Base-by-base conservation (phyloP, 2,113 vertebrate genomes). In the Cryptomyrus ogoouensis region DNA sequence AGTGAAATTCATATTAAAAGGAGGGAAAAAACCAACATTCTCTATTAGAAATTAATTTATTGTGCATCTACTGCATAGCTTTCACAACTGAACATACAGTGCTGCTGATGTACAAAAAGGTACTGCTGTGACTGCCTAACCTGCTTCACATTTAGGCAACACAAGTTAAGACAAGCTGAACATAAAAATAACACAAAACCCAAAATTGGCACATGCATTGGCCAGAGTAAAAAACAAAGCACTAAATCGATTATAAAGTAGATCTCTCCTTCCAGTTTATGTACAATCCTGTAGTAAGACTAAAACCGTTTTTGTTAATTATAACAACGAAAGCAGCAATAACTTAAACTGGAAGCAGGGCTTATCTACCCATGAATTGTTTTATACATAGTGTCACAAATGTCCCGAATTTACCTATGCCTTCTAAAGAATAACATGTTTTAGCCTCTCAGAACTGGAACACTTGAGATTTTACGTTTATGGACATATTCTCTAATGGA, bases 21-120 rank as follows among this genome's bases (percentile, higher is more conserved):
- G 31, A 35, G 88, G 8, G 89, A 39, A 42, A 39, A 74, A 74
- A 77, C 3, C 70, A 77, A 31, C 3, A 27, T 31, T 89, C 89
- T 80, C 88, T 83, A 52, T 89, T 85, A 42, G 87, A 88, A 83
- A 92, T 91, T 39, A 85, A 39, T 96, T 96, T 96, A 95, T 95
- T 96, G 90, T 92, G 91, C 89, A 90, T 92, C 70, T 93, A 93
- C 91, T 91, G 91, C 94, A 93, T 90, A 93, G 90, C 89, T 93
- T 92, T 88, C 91, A 93, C 91, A 95, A 92, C 58, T 88, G 47
- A 92, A 92, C 74, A 70, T 88, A 89, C 91, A 83, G 42, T 44
- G 19, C 42, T 44, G 19, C 80, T 84, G 44, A 47, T 47, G 74
- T 80, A 80, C 74, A 42, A 4, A 12, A 89, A 91, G 83, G 49